A percentile compares a stretch with the other conserved stretches of the same genome.
phyloP scores from a whole-genome alignment of 2,888 invertebrate genomes.

The Caenorhabditis japonica region DNA sequence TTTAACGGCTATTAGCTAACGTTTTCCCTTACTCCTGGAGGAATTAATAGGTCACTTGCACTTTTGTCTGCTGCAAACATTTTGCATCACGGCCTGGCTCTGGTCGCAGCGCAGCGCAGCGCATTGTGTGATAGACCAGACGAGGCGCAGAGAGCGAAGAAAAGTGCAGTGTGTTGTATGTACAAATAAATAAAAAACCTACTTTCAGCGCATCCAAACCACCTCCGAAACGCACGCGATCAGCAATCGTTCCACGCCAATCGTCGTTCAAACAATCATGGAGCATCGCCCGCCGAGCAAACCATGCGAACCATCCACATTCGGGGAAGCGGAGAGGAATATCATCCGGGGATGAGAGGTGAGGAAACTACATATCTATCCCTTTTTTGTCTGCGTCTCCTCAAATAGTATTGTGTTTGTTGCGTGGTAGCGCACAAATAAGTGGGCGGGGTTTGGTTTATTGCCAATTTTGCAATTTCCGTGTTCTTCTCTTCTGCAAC shows the following conservation, averaged over 20 bases:
- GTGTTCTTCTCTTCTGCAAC: not conserved
- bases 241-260: slow-evolving; percentile 2
- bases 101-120: slow-evolving; percentile 3
- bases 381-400: not conserved
- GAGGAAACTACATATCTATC: not conserved
- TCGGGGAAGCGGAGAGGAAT: not conserved
- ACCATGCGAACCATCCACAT: slow-evolving; percentile 6
- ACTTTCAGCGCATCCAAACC: slow-evolving; percentile 29
- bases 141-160: slow-evolving; percentile 5
- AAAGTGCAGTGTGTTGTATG: slow-evolving; percentile 41
- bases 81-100: slow-evolving; percentile 9
- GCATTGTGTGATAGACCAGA: not conserved
- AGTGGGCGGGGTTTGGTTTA: not conserved
- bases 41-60: slow-evolving; percentile 39
- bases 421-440: too few species aligned
- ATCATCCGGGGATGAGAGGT: slow-evolving; percentile 43
- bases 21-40: not conserved
- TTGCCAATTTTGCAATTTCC: too few species aligned
- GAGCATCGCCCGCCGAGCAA: not conserved
- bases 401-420: slow-evolving; percentile 6
- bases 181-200: slow-evolving; percentile 22
- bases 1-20: too few species aligned
- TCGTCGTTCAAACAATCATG: not conserved
- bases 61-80: slow-evolving; percentile 18
- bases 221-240: slow-evolving; percentile 31